These are phyloP conservation scores for Bradypodion pumilum DNA, from an alignment of 2,797 vertebrate species.

Conservation along the genomic window DNA sequence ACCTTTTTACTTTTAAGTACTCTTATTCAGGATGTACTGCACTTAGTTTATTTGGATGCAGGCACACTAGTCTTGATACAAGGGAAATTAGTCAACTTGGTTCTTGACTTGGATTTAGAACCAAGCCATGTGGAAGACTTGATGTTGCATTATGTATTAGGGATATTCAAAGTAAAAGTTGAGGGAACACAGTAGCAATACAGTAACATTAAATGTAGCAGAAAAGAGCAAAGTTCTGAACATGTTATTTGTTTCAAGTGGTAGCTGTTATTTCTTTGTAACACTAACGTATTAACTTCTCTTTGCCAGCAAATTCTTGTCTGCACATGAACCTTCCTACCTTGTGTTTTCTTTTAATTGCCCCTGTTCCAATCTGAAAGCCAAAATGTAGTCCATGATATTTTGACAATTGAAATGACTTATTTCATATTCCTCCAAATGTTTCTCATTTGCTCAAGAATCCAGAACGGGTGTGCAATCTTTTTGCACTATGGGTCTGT, in stretches of 20 bases:
- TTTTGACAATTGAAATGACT: background rate
- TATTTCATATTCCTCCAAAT: background rate
- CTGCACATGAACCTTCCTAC: background rate
- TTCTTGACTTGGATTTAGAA: background rate
- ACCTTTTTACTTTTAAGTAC: background rate
- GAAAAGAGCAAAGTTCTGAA: too few species aligned
- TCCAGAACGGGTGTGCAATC: too few species aligned
- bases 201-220: background rate
- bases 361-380: background rate
- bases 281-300: background rate
- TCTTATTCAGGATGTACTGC: accelerated
- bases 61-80: background rate
- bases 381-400: background rate
- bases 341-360: background rate
- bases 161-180: background rate
- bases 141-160: background rate
- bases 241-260: too few species aligned
- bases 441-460: background rate
- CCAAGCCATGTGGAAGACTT: background rate
- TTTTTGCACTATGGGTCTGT: too few species aligned
- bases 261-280: too few species aligned
- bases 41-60: background rate
- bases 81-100: background rate
- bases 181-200: too few species aligned
- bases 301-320: background rate